Conservation (phyloP, 1,140 invertebrate genomes). For the Lerema accius region DNA sequence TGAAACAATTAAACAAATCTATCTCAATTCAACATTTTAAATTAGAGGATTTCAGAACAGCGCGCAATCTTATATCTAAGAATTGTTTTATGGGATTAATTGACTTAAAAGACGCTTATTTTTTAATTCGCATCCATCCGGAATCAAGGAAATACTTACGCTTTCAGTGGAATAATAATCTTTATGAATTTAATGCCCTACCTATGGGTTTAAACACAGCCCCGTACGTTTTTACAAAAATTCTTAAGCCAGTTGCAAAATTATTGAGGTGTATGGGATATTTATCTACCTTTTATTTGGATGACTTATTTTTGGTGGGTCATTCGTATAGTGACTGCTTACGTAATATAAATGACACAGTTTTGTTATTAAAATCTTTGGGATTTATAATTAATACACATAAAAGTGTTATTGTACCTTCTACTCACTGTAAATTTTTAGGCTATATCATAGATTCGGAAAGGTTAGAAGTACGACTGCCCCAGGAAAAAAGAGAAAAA, state of each 20-base stretch:
- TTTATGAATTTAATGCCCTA: conserved; percentile 11
- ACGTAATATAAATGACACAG: neutral
- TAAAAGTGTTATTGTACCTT: neutral
- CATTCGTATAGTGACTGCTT: neutral
- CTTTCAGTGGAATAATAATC: neutral
- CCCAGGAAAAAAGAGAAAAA: neutral
- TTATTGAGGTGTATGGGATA: neutral
- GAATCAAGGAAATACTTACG: neutral
- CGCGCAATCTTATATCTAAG: conserved; percentile 1
- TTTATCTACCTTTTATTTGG: conserved; percentile 8
- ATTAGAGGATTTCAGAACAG: neutral
- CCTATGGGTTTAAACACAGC: conserved; percentile 12
- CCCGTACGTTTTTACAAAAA: conserved; percentile 28
- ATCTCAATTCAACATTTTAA: neutral
- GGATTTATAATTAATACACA: neutral
- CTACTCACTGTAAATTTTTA: neutral
- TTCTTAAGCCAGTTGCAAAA: neutral
- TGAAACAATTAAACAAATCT: conserved; percentile 34
- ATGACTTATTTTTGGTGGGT: conserved; percentile 5
- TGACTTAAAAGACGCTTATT: conserved; percentile 29
- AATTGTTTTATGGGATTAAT: conserved; percentile 19
- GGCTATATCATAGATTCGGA: neutral
- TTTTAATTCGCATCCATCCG: conserved; percentile 9
- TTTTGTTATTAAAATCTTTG: neutral
- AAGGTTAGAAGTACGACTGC: neutral